These are phyloP conservation scores for Hiodon alosoides DNA, from an alignment of 2,113 vertebrate genomes.

Conservation along the genomic window DNA sequence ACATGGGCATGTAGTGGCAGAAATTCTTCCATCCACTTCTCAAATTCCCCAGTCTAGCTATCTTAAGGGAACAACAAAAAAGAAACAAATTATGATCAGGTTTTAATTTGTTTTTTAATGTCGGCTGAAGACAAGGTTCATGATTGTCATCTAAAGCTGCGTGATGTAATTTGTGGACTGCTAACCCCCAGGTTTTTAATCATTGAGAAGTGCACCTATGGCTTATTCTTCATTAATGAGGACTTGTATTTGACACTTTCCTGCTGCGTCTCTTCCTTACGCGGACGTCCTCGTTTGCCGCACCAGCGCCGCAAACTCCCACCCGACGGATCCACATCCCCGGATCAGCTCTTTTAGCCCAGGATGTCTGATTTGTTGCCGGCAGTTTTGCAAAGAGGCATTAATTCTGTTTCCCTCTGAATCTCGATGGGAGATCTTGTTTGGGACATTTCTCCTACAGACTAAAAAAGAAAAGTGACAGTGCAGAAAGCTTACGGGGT, in stretches of 20 bases:
- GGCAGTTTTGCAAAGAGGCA: neutral
- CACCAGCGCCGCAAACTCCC: neutral
- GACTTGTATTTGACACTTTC: conserved; percentile 6
- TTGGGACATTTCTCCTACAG: neutral
- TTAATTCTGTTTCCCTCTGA: conserved; percentile 1
- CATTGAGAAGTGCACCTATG: neutral
- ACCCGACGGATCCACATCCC: neutral
- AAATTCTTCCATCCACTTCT: neutral
- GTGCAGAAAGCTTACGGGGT: conserved; percentile 22
- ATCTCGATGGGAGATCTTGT: neutral
- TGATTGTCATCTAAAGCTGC: neutral
- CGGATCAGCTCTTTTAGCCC: neutral
- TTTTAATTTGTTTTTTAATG: neutral
- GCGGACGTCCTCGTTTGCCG: neutral
- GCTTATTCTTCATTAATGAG: conserved; percentile 4
- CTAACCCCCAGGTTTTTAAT: conserved; percentile 6
- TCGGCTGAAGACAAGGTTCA: neutral
- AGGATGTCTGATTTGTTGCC: neutral
- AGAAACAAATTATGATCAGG: neutral
- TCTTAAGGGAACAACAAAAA: neutral
- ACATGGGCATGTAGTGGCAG: too few relatives aligned
- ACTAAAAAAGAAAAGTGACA: conserved; percentile 16
- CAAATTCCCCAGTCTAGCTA: neutral
- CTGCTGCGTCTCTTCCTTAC: neutral
- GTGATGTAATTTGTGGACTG: neutral